A percentile compares a stretch with the other conserved stretches of the same genome.
phyloP scores from a whole-genome alignment of 1,140 invertebrate genomes.

The Conus betulinus region DNA sequence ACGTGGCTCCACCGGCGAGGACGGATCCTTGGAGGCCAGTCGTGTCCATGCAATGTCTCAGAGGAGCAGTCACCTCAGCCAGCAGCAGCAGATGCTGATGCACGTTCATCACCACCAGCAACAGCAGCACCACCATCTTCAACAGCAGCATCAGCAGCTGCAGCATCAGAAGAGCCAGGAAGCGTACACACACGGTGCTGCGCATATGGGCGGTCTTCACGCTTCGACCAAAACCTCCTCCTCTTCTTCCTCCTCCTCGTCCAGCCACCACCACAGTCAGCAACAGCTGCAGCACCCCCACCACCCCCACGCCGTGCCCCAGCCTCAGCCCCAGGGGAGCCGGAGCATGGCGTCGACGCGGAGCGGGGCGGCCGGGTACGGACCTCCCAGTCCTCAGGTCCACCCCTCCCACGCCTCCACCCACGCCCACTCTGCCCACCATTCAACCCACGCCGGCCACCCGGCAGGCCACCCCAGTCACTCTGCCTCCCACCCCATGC shows the following conservation, averaged over 20 bases:
- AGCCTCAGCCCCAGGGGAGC: neutral
- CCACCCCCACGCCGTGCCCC: slow-evolving; percentile 1
- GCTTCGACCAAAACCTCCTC: neutral
- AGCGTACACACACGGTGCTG: neutral
- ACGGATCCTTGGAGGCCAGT: neutral
- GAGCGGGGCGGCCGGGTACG: neutral
- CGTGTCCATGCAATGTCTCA: neutral
- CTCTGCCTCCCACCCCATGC: slow-evolving; percentile 15
- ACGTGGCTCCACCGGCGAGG: neutral
- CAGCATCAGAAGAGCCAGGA: neutral
- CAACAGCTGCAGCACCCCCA: neutral
- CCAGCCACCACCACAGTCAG: neutral
- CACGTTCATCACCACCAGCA: slow-evolving; percentile 4
- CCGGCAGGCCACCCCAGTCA: neutral
- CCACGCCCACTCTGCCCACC: neutral
- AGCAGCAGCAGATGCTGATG: slow-evolving; percentile 33
- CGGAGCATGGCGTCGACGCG: neutral
- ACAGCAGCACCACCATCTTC: neutral
- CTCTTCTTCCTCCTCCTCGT: neutral
- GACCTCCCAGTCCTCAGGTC: neutral
- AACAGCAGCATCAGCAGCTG: neutral
- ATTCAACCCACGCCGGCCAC: neutral
- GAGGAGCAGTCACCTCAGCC: neutral
- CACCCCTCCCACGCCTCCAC: slow-evolving; percentile 6
- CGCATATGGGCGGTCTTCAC: neutral